Conservation (phyloP, 2,888 invertebrate species). For the Disparrhopalites patrizii region DNA sequence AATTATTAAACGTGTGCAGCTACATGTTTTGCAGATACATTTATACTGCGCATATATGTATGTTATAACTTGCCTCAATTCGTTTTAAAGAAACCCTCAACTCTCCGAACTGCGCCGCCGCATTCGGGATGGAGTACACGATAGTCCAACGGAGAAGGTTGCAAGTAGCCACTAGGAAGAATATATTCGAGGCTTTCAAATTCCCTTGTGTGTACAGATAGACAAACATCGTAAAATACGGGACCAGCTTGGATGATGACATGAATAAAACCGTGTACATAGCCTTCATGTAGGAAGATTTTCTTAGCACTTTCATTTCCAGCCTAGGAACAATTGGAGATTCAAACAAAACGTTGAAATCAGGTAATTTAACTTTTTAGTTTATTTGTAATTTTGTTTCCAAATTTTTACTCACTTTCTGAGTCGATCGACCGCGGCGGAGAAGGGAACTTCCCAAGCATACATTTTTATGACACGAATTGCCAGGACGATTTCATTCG, state of each 20-base stretch:
- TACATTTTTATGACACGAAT: conserved; percentile 80
- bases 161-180: conserved; percentile 85
- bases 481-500: conserved; percentile 91
- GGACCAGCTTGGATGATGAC: conserved; percentile 72
- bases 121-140: conserved; percentile 81
- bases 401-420: conserved; percentile 24
- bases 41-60: no score
- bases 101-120: conserved; percentile 75
- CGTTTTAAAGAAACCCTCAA: conserved; percentile 70
- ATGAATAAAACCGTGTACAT: conserved; percentile 63
- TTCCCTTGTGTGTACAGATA: conserved; percentile 60
- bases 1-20: no score
- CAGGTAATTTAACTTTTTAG: no score
- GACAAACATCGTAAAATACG: conserved; percentile 73
- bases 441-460: conserved; percentile 55
- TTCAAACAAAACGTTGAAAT: neutral
- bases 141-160: conserved; percentile 80
- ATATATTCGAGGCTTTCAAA: conserved; percentile 70
- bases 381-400: no score
- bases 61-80: conserved; percentile 62
- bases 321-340: conserved; percentile 54
- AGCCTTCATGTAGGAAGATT: conserved; percentile 64
- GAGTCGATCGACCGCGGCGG: conserved; percentile 3
- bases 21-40: no score
- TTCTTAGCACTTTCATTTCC: conserved; percentile 64